Evolutionary conservation across 1,140 invertebrate genomes (phyloP).

Genomic region (Contarinia nasturtii): DNA sequence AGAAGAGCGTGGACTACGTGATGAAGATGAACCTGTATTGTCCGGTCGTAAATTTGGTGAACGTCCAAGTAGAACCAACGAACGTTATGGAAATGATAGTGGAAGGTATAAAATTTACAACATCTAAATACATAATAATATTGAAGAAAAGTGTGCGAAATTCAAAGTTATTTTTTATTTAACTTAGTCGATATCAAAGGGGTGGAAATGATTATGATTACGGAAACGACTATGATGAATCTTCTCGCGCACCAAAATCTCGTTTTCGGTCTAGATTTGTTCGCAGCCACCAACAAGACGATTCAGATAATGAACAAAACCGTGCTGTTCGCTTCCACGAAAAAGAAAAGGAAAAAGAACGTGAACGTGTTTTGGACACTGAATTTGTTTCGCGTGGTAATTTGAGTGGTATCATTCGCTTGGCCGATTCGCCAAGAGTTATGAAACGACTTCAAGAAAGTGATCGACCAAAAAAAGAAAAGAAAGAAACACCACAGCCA

Average conservation of each 20-base stretch:
- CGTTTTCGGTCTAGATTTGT: constrained; percentile 54
- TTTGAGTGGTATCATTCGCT: constrained; percentile 71
- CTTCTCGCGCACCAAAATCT: constrained; percentile 29
- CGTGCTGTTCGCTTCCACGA: constrained; percentile 38
- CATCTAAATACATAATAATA: too few species aligned
- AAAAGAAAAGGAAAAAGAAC: constrained; percentile 34
- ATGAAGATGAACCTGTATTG: constrained; percentile 38
- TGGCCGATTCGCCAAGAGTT: constrained; percentile 72
- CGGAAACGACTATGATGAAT: constrained; percentile 41
- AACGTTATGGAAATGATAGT: constrained; percentile 23
- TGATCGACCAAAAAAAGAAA: constrained; percentile 57
- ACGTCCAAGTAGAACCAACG: constrained; percentile 27
- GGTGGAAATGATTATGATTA: constrained; percentile 33
- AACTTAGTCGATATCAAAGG: background rate
- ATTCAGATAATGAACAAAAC: constrained; percentile 42
- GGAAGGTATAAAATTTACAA: background rate
- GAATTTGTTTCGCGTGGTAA: constrained; percentile 77
- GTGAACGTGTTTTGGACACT: constrained; percentile 68
- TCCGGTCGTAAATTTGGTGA: constrained; percentile 53
- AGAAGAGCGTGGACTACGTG: constrained; percentile 32
- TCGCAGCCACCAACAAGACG: constrained; percentile 39
- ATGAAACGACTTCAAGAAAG: constrained; percentile 73
- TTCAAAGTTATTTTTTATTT: too few species aligned
- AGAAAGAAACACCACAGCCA: constrained; percentile 33
- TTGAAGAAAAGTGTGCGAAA: too few species aligned